Conservation (phyloP, 2,113 vertebrate species). For the Anoura caudifer region DNA sequence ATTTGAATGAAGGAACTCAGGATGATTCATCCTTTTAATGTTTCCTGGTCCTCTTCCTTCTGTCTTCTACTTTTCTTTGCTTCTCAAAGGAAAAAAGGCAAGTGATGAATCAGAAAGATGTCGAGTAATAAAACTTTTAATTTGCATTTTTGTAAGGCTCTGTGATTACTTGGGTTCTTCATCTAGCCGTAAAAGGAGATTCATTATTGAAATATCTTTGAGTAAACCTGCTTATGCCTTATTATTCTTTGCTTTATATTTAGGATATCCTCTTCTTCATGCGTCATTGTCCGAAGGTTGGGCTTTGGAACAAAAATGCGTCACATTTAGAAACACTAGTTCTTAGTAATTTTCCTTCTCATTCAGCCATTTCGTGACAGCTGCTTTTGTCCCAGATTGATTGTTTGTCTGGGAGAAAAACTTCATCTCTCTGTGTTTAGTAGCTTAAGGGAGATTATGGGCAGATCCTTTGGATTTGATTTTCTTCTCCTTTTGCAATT, state of each 20-base stretch:
- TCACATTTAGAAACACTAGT: background rate
- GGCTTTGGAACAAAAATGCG: slow-evolving; percentile 9
- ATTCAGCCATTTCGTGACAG: slow-evolving; percentile 48
- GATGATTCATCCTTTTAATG: background rate
- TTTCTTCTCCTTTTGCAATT: slow-evolving; percentile 49
- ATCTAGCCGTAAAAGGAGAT: background rate
- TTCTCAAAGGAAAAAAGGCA: background rate
- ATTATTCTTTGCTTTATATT: slow-evolving; percentile 22
- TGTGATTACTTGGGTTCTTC: background rate
- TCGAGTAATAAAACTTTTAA: background rate
- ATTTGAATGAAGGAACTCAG: background rate
- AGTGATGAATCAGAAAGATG: background rate
- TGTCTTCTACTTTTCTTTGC: background rate
- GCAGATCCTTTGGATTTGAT: slow-evolving; percentile 27
- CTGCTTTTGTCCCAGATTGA: slow-evolving; percentile 24
- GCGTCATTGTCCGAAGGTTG: background rate
- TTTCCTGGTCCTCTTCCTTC: background rate
- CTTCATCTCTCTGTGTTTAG: slow-evolving; percentile 5
- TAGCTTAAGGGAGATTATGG: background rate
- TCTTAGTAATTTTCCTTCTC: background rate
- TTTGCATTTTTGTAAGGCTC: background rate
- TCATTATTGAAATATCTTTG: slow-evolving; percentile 17
- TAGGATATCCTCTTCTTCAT: slow-evolving; percentile 25
- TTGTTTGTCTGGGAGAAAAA: slow-evolving; percentile 25
- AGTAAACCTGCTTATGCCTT: background rate